A percentile compares a stretch with the other conserved stretches of the same genome.
Conservation (phyloP, 2,113 vertebrate species). For the Hippocampus abdominalis region DNA sequence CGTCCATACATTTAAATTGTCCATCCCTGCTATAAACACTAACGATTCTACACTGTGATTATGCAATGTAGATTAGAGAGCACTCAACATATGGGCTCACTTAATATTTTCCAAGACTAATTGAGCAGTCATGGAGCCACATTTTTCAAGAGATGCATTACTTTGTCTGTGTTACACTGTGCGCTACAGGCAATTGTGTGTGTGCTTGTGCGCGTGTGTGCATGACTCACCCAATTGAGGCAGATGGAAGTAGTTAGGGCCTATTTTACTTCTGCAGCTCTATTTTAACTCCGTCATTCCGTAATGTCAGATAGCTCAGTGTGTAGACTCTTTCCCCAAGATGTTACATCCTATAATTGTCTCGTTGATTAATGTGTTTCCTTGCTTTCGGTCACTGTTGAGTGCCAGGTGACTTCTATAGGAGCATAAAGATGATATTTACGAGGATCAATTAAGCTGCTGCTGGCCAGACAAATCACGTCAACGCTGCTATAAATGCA, state of each 20-base stretch:
- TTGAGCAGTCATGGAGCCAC: constrained; percentile 20
- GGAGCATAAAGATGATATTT: neutral
- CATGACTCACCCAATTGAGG: constrained; percentile 10
- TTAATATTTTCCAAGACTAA: constrained; percentile 17
- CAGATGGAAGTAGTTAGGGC: constrained; percentile 54
- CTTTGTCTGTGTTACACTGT: neutral
- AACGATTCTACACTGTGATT: too few species aligned
- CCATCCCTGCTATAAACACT: too few species aligned
- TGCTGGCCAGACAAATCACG: neutral
- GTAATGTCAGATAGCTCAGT: constrained; percentile 22
- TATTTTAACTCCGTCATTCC: neutral
- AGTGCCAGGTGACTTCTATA: neutral
- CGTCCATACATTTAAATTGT: too few species aligned
- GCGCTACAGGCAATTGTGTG: neutral
- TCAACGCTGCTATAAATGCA: neutral
- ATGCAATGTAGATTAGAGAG: neutral
- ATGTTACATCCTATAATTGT: constrained; percentile 14
- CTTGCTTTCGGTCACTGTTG: neutral
- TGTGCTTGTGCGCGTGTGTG: neutral
- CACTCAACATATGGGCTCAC: constrained; percentile 17
- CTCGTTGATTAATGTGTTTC: neutral
- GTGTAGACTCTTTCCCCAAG: constrained; percentile 12
- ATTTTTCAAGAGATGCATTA: constrained; percentile 6
- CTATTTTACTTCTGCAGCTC: constrained; percentile 27
- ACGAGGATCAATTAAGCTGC: neutral